These are phyloP conservation scores for Chaenogobius annularis DNA, from an alignment of 2,113 vertebrate genomes.

Conservation along the genomic window DNA sequence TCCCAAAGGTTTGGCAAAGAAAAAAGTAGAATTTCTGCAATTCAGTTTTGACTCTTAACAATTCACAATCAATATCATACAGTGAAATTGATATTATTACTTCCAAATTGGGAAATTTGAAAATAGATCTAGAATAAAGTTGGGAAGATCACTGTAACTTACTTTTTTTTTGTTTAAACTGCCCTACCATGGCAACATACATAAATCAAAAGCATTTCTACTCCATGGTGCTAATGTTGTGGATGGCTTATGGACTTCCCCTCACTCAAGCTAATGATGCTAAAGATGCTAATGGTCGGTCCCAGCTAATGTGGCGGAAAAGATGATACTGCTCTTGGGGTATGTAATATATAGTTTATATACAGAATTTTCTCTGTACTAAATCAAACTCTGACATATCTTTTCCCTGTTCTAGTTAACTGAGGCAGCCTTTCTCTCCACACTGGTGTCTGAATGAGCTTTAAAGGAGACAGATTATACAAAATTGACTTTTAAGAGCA, in stretches of 20 bases:
- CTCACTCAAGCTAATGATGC: conserved; percentile 5
- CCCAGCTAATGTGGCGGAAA: conserved; percentile 6
- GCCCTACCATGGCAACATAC: neutral
- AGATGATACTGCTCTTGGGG: neutral
- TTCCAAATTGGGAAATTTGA: too few relatives aligned
- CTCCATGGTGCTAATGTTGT: neutral
- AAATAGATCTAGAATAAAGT: too few relatives aligned
- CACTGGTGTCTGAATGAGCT: too few relatives aligned
- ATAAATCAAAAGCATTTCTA: neutral
- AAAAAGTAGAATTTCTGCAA: too few relatives aligned
- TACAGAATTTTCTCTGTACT: neutral
- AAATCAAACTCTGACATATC: neutral
- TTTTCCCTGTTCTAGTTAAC: neutral
- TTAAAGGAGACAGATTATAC: too few relatives aligned
- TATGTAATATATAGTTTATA: neutral
- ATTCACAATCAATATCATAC: too few relatives aligned
- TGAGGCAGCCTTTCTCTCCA: neutral
- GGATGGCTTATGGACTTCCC: neutral
- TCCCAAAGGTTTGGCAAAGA: too few relatives aligned
- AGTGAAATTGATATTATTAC: too few relatives aligned
- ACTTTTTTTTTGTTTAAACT: neutral
- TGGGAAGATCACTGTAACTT: neutral
- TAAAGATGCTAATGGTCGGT: conserved; percentile 7
- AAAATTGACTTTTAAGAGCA: too few relatives aligned
- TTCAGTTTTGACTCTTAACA: too few relatives aligned